Base-by-base conservation (phyloP, 2,888 invertebrate species). In the Meghimatium bilineatum region DNA sequence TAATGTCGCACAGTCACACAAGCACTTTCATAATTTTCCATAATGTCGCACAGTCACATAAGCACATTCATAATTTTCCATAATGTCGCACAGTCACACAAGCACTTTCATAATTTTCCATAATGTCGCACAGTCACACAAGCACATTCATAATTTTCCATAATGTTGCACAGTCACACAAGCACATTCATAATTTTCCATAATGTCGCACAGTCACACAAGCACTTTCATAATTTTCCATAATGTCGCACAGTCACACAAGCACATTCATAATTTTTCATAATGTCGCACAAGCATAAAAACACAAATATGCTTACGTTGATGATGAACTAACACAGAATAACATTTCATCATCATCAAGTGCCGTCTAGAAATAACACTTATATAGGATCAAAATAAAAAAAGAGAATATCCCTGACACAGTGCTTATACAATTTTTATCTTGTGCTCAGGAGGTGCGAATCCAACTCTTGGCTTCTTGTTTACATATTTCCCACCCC, bases 161-260 rank as follows among this genome's bases (percentile, higher is more conserved):
- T 69, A 10, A 67, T 26, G 69, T 20, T 29, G 12, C 67, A 20
- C 79, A 32, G 49, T 23, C 67, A 36, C 69, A 32, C 79, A 32
- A 49, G 10, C 78, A 36, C 63, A 8, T 23, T n/a, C 60, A 36
- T 67, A 69, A 44, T 32, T 69, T 29, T 49, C 32, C 44, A 23
- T 49, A 49, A 32, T 17, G 29, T 69, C 67, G 38, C 56, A n/a
- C 77, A n/a, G n/a, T 36, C 36, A 36, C 77, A n/a, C 77, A 34
- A 60, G 8, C 77, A 49, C 79, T 23, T 3, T 14, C 66, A 29
- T 49, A 44, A 44, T 44, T 67, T 29, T 69, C 23, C 69, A 49
- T 17, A 32, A 49, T 34, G 36, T 26, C 67, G 26, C 69, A 23
- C 79, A 49, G 34, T 20, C 69, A 20, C 69, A 3, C 79, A 23